A percentile compares a stretch with the other conserved stretches of the same genome.
phyloP scores from a whole-genome alignment of 2,888 invertebrate genomes.

The Geotrupes spiniger region DNA sequence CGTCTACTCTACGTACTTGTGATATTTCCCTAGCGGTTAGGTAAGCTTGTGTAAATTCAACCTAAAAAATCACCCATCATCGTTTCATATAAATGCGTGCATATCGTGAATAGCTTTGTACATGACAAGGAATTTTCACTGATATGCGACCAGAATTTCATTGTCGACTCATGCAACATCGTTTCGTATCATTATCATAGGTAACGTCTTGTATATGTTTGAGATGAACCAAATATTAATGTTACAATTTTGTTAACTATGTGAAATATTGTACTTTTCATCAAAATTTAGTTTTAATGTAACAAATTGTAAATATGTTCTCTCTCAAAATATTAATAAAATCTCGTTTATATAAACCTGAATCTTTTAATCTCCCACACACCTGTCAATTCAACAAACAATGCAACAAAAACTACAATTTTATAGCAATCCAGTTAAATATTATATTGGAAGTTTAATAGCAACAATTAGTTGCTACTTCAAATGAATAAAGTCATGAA shows the following conservation, averaged over 20 bases:
- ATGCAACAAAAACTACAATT: too few relatives aligned
- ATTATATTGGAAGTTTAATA: too few relatives aligned
- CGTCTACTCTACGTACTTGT: background rate
- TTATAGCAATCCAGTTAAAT: too few relatives aligned
- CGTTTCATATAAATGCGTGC: background rate
- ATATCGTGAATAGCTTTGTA: slow-evolving; percentile 4
- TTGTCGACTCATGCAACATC: slow-evolving; percentile 2
- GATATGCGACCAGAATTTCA: slow-evolving; percentile 3
- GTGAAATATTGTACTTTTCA: too few relatives aligned
- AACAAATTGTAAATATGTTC: slow-evolving; percentile 5
- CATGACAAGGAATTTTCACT: slow-evolving; percentile 1
- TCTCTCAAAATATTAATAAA: slow-evolving; percentile 2
- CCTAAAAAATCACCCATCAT: too few relatives aligned
- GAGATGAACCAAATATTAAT: slow-evolving; percentile 4
- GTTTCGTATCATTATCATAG: slow-evolving; percentile 2
- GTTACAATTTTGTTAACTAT: too few relatives aligned
- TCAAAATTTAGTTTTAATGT: background rate
- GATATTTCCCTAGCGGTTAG: slow-evolving; percentile 2
- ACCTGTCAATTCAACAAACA: background rate
- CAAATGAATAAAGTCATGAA: too few relatives aligned
- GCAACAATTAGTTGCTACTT: too few relatives aligned
- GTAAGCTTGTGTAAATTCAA: background rate
- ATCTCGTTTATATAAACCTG: slow-evolving; percentile 1
- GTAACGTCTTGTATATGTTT: slow-evolving; percentile 4
- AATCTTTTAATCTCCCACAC: background rate